Evolutionary conservation across 1,140 invertebrate genomes (phyloP).

Genomic region (Diorhabda carinulata): DNA sequence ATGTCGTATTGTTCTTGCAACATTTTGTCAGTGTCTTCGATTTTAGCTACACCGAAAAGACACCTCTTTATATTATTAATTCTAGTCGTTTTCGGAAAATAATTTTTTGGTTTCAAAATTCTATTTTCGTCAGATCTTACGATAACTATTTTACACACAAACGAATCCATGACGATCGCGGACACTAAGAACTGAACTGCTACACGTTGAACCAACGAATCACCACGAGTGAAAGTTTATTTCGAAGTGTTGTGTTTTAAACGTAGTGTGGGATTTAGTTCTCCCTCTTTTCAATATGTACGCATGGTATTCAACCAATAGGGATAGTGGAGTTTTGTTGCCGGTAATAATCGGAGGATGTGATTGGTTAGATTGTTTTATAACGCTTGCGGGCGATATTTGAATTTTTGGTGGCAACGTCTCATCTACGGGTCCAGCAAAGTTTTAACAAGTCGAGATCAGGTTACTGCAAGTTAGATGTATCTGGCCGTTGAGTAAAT

Average conservation of each 20-base stretch:
- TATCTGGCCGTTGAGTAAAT: no score
- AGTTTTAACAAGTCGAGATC: background rate
- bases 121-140: slow-evolving; percentile 17
- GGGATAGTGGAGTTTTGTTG: no score
- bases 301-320: background rate
- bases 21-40: slow-evolving; percentile 28
- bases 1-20: slow-evolving; percentile 30
- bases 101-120: slow-evolving; percentile 19
- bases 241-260: no score
- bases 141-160: slow-evolving; percentile 27
- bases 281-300: background rate
- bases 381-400: background rate
- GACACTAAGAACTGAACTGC: background rate
- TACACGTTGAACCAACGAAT: background rate
- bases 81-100: slow-evolving; percentile 8
- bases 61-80: slow-evolving; percentile 26
- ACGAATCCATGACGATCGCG: slow-evolving; percentile 18
- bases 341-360: background rate
- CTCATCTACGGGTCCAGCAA: background rate
- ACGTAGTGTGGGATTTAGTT: background rate
- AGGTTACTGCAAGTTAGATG: background rate
- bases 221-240: background rate
- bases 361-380: background rate
- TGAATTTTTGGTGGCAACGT: background rate
- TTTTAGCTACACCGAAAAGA: slow-evolving; percentile 30